Evolutionary conservation across 2,888 invertebrate species (phyloP).

Genomic region (Panorpa germanica): DNA sequence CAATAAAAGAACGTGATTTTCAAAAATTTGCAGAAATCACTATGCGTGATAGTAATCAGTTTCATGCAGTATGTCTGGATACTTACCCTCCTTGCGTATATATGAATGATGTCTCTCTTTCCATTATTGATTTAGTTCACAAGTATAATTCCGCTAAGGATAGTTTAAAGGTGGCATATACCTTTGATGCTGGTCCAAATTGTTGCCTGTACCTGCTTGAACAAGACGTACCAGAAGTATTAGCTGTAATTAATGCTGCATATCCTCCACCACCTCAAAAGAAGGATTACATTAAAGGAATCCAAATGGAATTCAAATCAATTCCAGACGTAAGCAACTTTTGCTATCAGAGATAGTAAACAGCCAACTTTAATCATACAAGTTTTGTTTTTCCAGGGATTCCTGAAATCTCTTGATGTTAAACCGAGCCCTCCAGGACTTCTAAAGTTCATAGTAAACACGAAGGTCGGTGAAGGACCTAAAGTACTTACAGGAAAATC

Average conservation of each 20-base stretch:
- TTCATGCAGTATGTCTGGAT: constrained; percentile 87
- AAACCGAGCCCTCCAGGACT: constrained; percentile 24
- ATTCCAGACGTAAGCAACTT: constrained; percentile 9
- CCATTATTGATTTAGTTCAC: constrained; percentile 64
- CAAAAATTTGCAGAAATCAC: constrained; percentile 74
- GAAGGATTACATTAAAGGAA: constrained; percentile 38
- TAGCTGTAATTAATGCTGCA: constrained; percentile 44
- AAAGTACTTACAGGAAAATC: constrained; percentile 28
- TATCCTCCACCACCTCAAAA: constrained; percentile 38
- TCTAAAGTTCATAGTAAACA: constrained; percentile 68
- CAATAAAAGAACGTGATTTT: constrained; percentile 50
- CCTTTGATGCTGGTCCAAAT: constrained; percentile 98
- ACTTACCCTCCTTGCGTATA: constrained; percentile 89
- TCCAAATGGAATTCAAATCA: constrained; percentile 20
- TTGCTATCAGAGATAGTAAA: neutral
- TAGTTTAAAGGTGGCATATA: constrained; percentile 69
- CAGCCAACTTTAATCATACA: constrained; percentile 4
- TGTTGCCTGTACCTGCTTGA: constrained; percentile 75
- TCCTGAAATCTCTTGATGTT: constrained; percentile 11
- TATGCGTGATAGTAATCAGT: constrained; percentile 95
- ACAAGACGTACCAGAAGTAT: constrained; percentile 46
- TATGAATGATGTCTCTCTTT: constrained; percentile 74
- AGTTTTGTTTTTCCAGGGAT: constrained; percentile 14
- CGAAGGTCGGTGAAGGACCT: constrained; percentile 68
- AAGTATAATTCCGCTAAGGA: constrained; percentile 53